Evolutionary conservation across 2,113 vertebrate species (phyloP).

Genomic region (Chaenogobius annularis): DNA sequence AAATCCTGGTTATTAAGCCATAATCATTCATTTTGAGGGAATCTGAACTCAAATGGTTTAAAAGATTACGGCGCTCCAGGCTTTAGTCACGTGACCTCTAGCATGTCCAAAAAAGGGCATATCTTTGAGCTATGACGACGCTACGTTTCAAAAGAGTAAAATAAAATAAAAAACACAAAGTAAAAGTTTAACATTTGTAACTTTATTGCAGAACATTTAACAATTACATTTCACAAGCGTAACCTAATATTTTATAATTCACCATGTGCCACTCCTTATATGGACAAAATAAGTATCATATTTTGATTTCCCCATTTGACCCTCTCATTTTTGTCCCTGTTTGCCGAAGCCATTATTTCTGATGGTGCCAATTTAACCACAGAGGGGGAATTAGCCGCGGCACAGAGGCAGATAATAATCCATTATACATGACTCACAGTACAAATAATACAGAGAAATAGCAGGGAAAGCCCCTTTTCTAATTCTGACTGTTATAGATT

Average conservation of each 20-base stretch:
- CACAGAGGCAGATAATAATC: not conserved
- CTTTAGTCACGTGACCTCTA: constrained; percentile 27
- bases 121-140: not conserved
- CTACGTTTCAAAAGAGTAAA: not conserved
- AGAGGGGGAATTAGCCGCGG: not conserved
- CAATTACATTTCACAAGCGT: not conserved
- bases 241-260: not conserved
- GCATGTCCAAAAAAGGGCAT: not conserved
- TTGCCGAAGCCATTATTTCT: not conserved
- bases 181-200: not conserved
- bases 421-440: not conserved
- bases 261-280: not conserved
- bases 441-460: not conserved
- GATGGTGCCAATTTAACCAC: not conserved
- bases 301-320: not conserved
- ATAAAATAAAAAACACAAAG: not conserved
- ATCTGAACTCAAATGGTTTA: constrained; percentile 48
- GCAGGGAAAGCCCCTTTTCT: not conserved
- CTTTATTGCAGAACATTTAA: not conserved
- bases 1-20: constrained; percentile 19
- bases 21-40: constrained; percentile 51
- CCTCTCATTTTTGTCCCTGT: not conserved
- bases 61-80: constrained; percentile 48
- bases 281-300: not conserved
- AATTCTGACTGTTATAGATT: not conserved